These are phyloP conservation scores for Tribolium castaneum DNA, from an alignment of 1,140 invertebrate species.

Conservation along the genomic window DNA sequence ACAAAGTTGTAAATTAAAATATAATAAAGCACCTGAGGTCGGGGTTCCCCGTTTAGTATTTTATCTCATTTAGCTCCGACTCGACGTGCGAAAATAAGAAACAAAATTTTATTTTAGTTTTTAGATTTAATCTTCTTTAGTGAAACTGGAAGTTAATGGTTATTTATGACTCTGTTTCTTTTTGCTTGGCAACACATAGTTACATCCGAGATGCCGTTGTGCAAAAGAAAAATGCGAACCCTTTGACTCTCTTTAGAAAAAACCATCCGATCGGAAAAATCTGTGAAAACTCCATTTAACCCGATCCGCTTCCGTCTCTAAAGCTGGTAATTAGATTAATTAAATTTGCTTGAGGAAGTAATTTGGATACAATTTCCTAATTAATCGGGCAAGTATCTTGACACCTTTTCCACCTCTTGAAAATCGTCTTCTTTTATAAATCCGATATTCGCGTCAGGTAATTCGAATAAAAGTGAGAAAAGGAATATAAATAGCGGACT, in stretches of 20 bases:
- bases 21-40: not conserved
- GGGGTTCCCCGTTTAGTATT: not conserved
- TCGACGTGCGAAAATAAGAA: conserved; percentile 14
- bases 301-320: not conserved
- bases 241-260: too few relatives aligned
- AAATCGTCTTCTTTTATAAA: not conserved
- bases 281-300: conserved; percentile 3
- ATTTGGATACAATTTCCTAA: conserved; percentile 33
- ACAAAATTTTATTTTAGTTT: conserved; percentile 23
- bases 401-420: conserved; percentile 10
- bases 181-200: conserved; percentile 16
- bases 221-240: not conserved
- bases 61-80: not conserved
- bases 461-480: conserved; percentile 29
- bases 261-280: not conserved
- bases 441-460: conserved; percentile 26
- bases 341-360: conserved; percentile 20
- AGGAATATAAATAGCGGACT: conserved; percentile 13
- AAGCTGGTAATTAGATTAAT: conserved; percentile 13
- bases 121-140: conserved; percentile 32
- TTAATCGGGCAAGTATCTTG: conserved; percentile 19
- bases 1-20: not conserved
- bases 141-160: conserved; percentile 28
- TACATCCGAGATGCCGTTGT: not conserved
- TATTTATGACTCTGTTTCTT: conserved; percentile 11